Base-by-base conservation (phyloP, 2,113 vertebrate species). In the Phrynosoma platyrhinos region DNA sequence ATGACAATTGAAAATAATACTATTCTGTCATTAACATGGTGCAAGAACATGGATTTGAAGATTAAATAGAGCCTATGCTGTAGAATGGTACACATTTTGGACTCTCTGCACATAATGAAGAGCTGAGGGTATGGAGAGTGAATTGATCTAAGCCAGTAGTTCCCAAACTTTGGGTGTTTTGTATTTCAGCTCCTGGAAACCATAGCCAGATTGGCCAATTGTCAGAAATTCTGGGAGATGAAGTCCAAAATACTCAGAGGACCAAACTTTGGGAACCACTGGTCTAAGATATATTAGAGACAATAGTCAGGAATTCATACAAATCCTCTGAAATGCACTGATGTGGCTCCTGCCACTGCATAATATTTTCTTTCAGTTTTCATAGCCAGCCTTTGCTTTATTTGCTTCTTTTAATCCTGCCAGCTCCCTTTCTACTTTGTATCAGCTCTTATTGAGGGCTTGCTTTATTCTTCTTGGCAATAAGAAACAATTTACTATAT, bases 391-490 rank as follows among this genome's bases (percentile, higher is more conserved):
- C 13, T 36, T 72, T 30, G 9, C 4, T 47, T 68, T 23, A 53
- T 53, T 79, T 55, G 20, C 30, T 76, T 87, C n/a, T 86, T 52
- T 40, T 71, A 25, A 71, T 55, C 52, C 6, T 47, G 68, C 64
- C 64, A 69, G 30, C 42, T 69, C 42, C 66, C 23, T 72, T 58
- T 87, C n/a, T 72, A 55, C 47, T 80, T 86, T 77, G 42, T 69
- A 79, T 77, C 84, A 86, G 62, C 75, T 53, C 75, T 86, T 86
- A 77, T 16, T 8, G 27, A 86, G 18, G n/a, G 32, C 25, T 71
- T 87, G 64, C 32, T 87, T 87, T 80, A 87, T 55, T 30, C 77
- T 80, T 72, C 25, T 71, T 87, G 85, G 77, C 85, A 87, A 72
- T 71, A n/a, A 68, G 52, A 72, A 87, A 80, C 53, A 71, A 14